Evolutionary conservation across 37 sponge, comb jelly and placozoan species (phyloP), one percentile per base, ranked within the genome.

Genomic region (Amphimedon queenslandica): DNA sequence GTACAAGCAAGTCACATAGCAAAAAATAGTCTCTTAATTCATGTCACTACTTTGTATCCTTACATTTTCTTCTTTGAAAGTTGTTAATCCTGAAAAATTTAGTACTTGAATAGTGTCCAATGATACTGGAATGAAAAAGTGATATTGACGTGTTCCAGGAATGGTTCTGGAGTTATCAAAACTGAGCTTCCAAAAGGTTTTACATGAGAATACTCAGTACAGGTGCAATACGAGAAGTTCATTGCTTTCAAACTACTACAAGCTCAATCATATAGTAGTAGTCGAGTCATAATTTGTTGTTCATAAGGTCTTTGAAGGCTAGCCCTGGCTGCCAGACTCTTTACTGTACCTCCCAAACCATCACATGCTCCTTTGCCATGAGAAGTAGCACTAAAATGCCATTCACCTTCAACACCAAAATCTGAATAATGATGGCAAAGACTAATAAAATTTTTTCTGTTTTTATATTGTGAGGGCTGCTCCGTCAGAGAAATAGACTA

Each of bases 311-410:
- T 40, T 53, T 84, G 84, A 18, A 84, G 67, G 37, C 84, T 84
- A 25, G 77, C 78, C 63, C 84, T n/a, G 4, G 83, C 83, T 60
- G 84, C 78, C 2, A 77, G 42, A 2, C 78, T 35, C 67, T 84
- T 84, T 28, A 84, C 67, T 43, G 84, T 77, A 21, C 84, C 84
- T 40, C 84, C 84, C 2, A 84, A 57, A 51, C 84, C 84, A 77
- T 84, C 84, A 77, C 84, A 71, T 30, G 83, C 65, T 41, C 77
- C 76, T 76, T 82, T 82, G 25, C 83, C 83, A 70, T 82, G 83
- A 29, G 83, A 77, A 35, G 85, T 84, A 35, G 85, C 85, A 67
- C 55, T 70, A 38, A 86, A 86, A 47, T 86, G 69, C 87, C 87
- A 86, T 37, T 68, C 76, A 27, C 70, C 87, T 42, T 33, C 35